Conservation (phyloP, 1,140 invertebrate genomes). For the Trinorchestia longiramus region DNA sequence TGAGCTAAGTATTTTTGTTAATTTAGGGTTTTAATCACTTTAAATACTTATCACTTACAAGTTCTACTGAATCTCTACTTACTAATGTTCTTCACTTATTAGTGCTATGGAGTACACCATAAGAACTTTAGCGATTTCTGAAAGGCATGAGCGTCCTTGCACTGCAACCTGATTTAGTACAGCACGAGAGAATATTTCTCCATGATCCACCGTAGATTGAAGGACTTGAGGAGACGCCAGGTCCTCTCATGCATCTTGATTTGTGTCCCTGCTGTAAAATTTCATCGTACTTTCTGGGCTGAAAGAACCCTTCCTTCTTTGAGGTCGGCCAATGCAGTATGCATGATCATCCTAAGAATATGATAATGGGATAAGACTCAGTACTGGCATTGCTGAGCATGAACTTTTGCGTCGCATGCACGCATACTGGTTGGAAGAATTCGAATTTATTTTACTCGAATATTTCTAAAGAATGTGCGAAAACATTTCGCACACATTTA, state of each 20-base stretch:
- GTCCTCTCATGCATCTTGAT: not conserved
- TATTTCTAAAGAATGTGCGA: not conserved
- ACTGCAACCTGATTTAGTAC: not conserved
- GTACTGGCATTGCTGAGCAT: not conserved
- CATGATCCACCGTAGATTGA: not conserved
- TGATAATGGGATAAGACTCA: not conserved
- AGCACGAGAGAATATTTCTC: not conserved
- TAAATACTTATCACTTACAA: not conserved
- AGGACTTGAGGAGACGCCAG: not conserved
- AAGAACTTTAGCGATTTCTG: not conserved
- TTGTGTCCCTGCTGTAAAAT: not conserved
- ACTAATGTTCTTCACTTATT: not conserved
- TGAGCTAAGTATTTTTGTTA: not conserved
- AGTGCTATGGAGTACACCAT: not conserved
- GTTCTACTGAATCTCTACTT: not conserved
- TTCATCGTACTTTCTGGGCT: not conserved
- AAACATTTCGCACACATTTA: not conserved
- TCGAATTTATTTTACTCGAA: not conserved
- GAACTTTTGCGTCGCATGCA: not conserved
- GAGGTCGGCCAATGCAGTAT: not conserved
- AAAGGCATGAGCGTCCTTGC: not conserved
- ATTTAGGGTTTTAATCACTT: not conserved
- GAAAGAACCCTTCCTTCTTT: not conserved
- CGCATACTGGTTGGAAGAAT: not conserved
- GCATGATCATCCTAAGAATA: not conserved